Conservation (phyloP, 2,888 invertebrate genomes). For the Tenodera sinensis region DNA sequence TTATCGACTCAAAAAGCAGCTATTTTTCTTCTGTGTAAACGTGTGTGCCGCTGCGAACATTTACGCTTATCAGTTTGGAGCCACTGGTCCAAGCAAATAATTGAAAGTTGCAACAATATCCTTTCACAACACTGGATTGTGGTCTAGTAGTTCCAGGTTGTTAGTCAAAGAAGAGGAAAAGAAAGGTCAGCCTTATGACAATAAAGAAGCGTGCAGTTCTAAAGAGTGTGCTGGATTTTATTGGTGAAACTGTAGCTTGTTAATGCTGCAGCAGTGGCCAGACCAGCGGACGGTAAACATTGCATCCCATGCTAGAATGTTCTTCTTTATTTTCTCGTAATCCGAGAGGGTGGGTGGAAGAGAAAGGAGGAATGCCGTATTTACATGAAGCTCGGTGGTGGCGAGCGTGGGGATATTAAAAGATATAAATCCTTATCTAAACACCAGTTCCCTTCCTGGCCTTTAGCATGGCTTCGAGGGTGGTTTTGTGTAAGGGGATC, state of each 20-base stretch:
- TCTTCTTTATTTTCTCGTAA: slow-evolving; percentile 15
- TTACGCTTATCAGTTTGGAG: too few relatives aligned
- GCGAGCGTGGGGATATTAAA: slow-evolving; percentile 29
- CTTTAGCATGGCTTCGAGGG: background rate
- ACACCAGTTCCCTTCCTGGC: slow-evolving; percentile 14
- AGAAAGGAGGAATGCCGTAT: slow-evolving; percentile 9
- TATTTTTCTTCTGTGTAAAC: too few relatives aligned
- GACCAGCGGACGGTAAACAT: background rate
- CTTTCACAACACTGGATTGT: too few relatives aligned
- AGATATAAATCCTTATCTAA: slow-evolving; percentile 33
- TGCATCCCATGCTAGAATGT: background rate
- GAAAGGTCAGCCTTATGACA: background rate
- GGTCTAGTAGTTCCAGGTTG: too few relatives aligned
- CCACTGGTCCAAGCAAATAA: too few relatives aligned
- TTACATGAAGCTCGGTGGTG: slow-evolving; percentile 23
- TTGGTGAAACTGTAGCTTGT: background rate
- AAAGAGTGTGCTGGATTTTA: background rate
- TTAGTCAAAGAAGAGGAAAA: background rate
- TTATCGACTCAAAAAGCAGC: too few relatives aligned
- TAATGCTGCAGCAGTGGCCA: background rate
- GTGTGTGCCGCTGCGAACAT: too few relatives aligned
- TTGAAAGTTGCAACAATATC: too few relatives aligned
- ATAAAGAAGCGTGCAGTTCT: background rate
- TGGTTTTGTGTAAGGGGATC: background rate
- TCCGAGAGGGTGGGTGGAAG: background rate